These are phyloP conservation scores for Exocentrus adspersus DNA, from an alignment of 2,888 invertebrate genomes.

Conservation along the genomic window DNA sequence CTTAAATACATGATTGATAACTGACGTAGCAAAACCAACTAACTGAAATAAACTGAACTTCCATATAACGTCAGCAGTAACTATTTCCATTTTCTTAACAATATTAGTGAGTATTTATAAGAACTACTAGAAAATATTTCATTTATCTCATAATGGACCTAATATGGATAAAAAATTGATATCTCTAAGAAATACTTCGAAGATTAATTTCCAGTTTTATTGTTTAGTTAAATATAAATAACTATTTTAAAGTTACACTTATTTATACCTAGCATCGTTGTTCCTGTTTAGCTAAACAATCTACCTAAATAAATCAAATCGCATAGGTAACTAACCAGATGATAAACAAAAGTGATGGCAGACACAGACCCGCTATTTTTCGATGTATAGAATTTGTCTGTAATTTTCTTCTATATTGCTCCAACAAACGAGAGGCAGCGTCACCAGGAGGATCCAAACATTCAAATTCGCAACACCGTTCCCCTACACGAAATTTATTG, in stretches of 20 bases:
- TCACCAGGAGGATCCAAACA: slow-evolving; percentile 83
- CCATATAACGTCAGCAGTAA: too few relatives aligned
- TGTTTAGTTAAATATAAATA: too few relatives aligned
- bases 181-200: too few relatives aligned
- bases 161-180: too few relatives aligned
- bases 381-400: slow-evolving; percentile 28
- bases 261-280: too few relatives aligned
- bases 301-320: neutral
- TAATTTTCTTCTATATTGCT: slow-evolving; percentile 53
- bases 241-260: too few relatives aligned
- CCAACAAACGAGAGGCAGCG: slow-evolving; percentile 61
- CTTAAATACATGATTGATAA: slow-evolving; percentile 4
- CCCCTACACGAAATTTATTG: slow-evolving; percentile 84
- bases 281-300: neutral
- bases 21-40: neutral
- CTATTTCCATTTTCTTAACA: too few relatives aligned
- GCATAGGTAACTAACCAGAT: neutral
- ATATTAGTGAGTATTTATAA: too few relatives aligned
- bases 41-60: neutral
- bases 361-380: neutral
- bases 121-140: too few relatives aligned
- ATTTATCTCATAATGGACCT: too few relatives aligned
- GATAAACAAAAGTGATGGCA: neutral
- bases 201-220: too few relatives aligned
- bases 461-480: slow-evolving; percentile 89